phyloP scores from a whole-genome alignment of 2,888 invertebrate genomes.

The Drosophila merina region DNA sequence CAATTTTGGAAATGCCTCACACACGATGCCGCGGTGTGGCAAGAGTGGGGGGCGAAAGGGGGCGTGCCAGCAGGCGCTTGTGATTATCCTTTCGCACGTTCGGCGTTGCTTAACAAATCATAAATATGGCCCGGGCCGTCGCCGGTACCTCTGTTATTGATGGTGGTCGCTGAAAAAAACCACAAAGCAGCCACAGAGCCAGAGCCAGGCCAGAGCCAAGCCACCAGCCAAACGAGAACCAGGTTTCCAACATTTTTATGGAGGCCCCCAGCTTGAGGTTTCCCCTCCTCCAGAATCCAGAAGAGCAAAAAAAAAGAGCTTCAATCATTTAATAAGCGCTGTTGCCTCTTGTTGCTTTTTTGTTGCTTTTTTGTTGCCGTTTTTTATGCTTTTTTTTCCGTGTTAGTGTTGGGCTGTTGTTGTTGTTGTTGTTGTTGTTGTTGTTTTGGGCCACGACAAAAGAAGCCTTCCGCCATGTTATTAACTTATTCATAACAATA shows the following conservation, averaged over 20 bases:
- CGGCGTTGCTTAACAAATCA: slow-evolving; percentile 80
- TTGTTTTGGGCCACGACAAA: slow-evolving; percentile 72
- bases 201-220: background rate
- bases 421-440: slow-evolving; percentile 15
- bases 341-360: slow-evolving; percentile 32
- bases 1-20: slow-evolving; percentile 75
- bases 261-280: slow-evolving; percentile 39
- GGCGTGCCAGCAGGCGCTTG: slow-evolving; percentile 76
- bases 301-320: slow-evolving; percentile 40
- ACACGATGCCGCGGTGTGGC: slow-evolving; percentile 26
- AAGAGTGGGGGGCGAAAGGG: slow-evolving; percentile 37
- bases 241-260: slow-evolving; percentile 72
- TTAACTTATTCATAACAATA: slow-evolving; percentile 84
- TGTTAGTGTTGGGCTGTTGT: too few relatives aligned
- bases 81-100: slow-evolving; percentile 82
- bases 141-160: slow-evolving; percentile 67
- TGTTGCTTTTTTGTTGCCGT: slow-evolving; percentile 14
- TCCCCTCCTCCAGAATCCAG: background rate
- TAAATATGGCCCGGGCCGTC: slow-evolving; percentile 64
- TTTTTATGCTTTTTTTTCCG: background rate
- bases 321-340: slow-evolving; percentile 80
- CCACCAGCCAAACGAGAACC: slow-evolving; percentile 39
- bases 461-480: slow-evolving; percentile 84
- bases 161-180: slow-evolving; percentile 64
- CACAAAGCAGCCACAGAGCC: slow-evolving; percentile 5